Evolutionary conservation across 2,113 vertebrate genomes (phyloP), one percentile per base, ranked within the genome.

Genomic region (Murina feae): DNA sequence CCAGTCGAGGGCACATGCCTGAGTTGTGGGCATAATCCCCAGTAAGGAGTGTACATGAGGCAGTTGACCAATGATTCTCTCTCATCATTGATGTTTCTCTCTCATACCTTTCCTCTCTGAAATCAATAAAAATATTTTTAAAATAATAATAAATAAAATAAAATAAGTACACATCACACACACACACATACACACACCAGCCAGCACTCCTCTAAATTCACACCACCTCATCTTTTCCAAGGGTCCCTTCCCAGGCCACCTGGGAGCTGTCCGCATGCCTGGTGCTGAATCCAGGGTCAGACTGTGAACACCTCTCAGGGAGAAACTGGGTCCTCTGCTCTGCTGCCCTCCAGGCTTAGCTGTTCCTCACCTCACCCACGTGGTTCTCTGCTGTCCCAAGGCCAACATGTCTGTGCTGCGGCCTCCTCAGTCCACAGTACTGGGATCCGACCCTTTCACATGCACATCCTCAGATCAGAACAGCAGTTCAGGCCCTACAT

Each of bases 231-330:
- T 20, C 53, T 63, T 14, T 12, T 16, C 79, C 23, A 14, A 55
- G 12, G 42, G 30, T n/a, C 9, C 16, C 23, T 47, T 6, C 60
- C 30, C 9, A 9, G 18, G 11, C 12, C 20, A 0, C 2, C 20
- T n/a, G 32, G 44, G 71, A 83, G 88, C 95, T 95, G 93, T 93
- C 92, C 94, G 42, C 66, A 32, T 0, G 0, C 58, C 60, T 35
- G 20, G 95, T 97, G 89, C 94, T 97, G 91, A 95, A 94, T 49
- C 66, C 69, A 35, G 21, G 91, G 4, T 9, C 69, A 13, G 3
- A n/a, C n/a, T 25, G 9, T 6, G 32, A 25, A 1, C 12, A 2
- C 42, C 44, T 47, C n/a, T 5, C 9, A 5, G 37, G 7, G 4
- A n/a, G 60, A 23, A 44, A 44, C 44, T 10, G 10, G 44, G 44